Percentiles rank a stretch among this genome's conserved stretches.
Conservation (phyloP, 2,888 invertebrate species). For the Muscina levida region DNA sequence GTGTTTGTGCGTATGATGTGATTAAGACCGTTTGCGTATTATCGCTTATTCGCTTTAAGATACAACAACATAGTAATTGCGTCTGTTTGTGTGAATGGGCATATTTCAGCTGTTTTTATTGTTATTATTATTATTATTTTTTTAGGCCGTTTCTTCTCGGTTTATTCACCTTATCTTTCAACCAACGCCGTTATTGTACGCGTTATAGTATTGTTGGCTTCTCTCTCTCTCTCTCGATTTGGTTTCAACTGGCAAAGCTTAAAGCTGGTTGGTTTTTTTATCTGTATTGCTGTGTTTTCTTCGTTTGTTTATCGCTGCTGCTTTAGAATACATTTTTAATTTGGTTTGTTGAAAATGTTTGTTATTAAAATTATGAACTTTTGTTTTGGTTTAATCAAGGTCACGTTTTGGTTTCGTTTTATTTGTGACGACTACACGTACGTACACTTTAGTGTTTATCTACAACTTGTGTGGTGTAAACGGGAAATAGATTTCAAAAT, state of each 20-base stretch:
- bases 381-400: not conserved
- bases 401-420: too few species aligned
- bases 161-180: constrained; percentile 37
- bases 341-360: not conserved
- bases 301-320: too few species aligned
- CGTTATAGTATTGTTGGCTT: not conserved
- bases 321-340: too few species aligned
- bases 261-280: not conserved
- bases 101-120: constrained; percentile 24
- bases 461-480: too few species aligned
- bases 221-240: not conserved
- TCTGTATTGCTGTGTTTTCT: too few species aligned
- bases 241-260: not conserved
- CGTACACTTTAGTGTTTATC: too few species aligned
- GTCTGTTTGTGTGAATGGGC: not conserved
- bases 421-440: too few species aligned
- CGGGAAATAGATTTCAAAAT: too few species aligned
- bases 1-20: not conserved
- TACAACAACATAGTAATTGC: too few species aligned
- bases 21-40: too few species aligned
- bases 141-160: constrained; percentile 3
- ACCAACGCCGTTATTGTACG: not conserved
- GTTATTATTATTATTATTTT: not conserved
- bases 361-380: not conserved
- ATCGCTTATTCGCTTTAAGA: too few species aligned